phyloP scores from a whole-genome alignment of 2,797 vertebrate genomes.

The Lacerta bilineata region DNA sequence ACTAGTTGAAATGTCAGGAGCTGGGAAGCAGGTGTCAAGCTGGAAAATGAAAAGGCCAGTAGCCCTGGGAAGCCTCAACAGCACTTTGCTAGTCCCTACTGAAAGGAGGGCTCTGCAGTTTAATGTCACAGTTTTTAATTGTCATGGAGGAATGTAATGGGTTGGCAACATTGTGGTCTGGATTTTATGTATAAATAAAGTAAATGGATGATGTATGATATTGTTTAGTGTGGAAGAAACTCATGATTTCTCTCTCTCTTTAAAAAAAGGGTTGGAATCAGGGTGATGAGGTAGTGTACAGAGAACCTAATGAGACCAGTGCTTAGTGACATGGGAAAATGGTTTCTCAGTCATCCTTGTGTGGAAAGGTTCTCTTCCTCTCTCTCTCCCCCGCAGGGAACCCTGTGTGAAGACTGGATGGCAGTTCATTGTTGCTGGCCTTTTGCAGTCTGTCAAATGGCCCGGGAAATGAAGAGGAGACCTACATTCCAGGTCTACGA shows the following conservation, averaged over 20 bases:
- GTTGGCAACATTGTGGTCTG: background rate
- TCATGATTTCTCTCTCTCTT: no score
- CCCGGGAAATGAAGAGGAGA: conserved; percentile 85
- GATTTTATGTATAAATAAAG: background rate
- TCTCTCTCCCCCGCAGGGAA: conserved; percentile 73
- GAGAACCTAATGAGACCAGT: conserved; percentile 14
- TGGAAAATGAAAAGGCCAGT: background rate
- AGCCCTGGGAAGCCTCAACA: no score
- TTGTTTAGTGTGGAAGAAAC: background rate
- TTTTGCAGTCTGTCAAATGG: conserved; percentile 86
- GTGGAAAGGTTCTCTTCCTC: background rate
- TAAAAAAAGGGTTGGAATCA: background rate
- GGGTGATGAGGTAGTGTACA: background rate
- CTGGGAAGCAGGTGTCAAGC: background rate
- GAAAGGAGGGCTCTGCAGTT: background rate
- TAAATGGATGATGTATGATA: background rate
- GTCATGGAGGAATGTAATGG: background rate
- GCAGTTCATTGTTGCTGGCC: conserved; percentile 85
- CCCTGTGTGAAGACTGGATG: conserved; percentile 84
- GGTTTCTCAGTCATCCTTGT: background rate
- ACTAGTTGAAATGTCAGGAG: background rate
- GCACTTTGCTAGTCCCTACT: background rate
- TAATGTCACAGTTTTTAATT: background rate
- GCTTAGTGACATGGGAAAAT: conserved; percentile 18
- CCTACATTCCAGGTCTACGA: conserved; percentile 82